Evolutionary conservation across 2,797 vertebrate genomes (phyloP).

Genomic region (Sebastes kiyomatsui): DNA sequence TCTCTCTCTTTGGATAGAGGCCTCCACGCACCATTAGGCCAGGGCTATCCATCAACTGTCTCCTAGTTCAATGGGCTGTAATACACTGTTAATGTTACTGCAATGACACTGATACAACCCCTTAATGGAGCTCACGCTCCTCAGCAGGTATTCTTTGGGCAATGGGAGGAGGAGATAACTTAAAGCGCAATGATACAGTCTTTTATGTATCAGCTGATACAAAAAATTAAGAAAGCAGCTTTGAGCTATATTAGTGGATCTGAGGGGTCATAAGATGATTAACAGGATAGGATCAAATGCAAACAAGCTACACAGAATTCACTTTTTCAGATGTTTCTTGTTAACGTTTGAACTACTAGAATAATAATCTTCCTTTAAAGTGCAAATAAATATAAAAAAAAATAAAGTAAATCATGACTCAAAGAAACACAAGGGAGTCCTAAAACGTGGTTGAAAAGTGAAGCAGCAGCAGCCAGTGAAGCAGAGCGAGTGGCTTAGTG

Average conservation of each 20-base stretch:
- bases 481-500: conserved; percentile 43
- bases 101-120: conserved; percentile 20
- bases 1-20: conserved; percentile 49
- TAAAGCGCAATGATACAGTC: not conserved
- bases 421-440: not conserved
- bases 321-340: too few relatives aligned
- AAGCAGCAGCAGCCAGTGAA: conserved; percentile 8
- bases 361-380: not conserved
- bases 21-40: conserved; percentile 70
- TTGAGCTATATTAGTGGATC: not conserved
- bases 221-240: not conserved
- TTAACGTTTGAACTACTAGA: not conserved
- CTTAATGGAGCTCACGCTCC: conserved; percentile 40
- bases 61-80: conserved; percentile 51
- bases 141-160: conserved; percentile 5
- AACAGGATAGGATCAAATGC: not conserved
- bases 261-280: not conserved
- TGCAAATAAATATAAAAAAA: not conserved
- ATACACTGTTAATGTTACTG: conserved; percentile 55
- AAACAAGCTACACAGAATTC: not conserved
- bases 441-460: not conserved
- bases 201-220: not conserved
- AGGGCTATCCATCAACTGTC: conserved; percentile 65
- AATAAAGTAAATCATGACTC: not conserved
- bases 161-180: not conserved